These are phyloP conservation scores for Hemicordylus capensis DNA, from an alignment of 2,113 vertebrate species.

Conservation along the genomic window DNA sequence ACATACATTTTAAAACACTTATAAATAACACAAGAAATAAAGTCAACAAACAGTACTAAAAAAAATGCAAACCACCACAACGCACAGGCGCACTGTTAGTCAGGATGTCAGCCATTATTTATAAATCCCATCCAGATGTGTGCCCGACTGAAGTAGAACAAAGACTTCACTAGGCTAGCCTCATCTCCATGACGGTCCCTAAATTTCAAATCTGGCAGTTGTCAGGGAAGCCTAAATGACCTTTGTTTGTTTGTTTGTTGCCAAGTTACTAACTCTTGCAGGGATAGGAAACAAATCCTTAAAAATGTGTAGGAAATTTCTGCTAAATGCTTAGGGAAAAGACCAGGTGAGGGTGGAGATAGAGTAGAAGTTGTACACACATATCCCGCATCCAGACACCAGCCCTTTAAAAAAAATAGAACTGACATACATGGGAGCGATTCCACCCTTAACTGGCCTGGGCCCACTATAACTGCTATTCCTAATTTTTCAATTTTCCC, in stretches of 20 bases:
- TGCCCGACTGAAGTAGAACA: neutral
- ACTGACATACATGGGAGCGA: neutral
- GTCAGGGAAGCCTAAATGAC: neutral
- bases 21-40: too few species aligned
- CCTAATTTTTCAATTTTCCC: conserved; percentile 24
- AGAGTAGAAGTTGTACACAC: neutral
- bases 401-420: neutral
- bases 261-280: neutral
- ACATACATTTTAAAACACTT: too few species aligned
- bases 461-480: neutral
- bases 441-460: conserved; percentile 23
- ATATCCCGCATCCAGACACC: neutral
- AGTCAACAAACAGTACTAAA: too few species aligned
- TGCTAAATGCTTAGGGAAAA: neutral
- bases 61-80: too few species aligned
- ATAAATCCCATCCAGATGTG: neutral
- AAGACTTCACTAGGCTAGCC: neutral
- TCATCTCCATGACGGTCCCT: neutral
- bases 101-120: too few species aligned
- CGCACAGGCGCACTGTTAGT: too few species aligned
- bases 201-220: neutral
- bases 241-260: neutral
- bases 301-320: neutral
- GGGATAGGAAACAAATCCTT: neutral
- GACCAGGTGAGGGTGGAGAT: neutral